Evolutionary conservation across 2,888 invertebrate genomes (phyloP).

Genomic region (Archips crataeganus): DNA sequence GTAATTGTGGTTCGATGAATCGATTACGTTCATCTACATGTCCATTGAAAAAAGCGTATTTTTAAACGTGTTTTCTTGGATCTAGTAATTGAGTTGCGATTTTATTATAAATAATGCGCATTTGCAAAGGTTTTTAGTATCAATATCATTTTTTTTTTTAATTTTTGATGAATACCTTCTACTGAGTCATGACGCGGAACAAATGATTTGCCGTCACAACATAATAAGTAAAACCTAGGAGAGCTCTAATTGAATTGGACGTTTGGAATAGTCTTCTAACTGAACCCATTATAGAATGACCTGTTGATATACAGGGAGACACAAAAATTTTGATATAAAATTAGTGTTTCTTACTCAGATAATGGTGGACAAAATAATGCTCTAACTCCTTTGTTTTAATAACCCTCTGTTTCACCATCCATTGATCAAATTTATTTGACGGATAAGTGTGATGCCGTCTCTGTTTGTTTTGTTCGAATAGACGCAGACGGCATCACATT

Average conservation of each 20-base stretch:
- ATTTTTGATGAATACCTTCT: not conserved
- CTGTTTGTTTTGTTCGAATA: too few relatives aligned
- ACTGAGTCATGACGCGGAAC: not conserved
- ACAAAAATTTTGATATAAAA: too few relatives aligned
- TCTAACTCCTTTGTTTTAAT: too few relatives aligned
- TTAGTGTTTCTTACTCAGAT: too few relatives aligned
- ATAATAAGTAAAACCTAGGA: not conserved
- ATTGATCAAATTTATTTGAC: too few relatives aligned
- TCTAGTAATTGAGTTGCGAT: not conserved
- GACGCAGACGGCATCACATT: too few relatives aligned
- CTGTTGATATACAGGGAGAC: not conserved
- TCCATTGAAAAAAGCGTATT: not conserved
- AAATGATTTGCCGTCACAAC: not conserved
- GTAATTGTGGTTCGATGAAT: conserved; percentile 71
- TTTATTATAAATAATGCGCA: not conserved
- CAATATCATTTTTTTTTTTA: not conserved
- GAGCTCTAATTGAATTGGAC: too few relatives aligned
- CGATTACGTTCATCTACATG: conserved; percentile 56
- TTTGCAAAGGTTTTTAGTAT: not conserved
- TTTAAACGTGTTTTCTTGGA: not conserved
- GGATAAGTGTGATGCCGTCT: too few relatives aligned
- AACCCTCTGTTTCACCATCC: too few relatives aligned
- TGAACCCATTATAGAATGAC: not conserved
- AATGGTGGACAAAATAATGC: too few relatives aligned
- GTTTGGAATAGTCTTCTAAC: not conserved